Base-by-base conservation (phyloP, 2,113 vertebrate species). In the Nematolebias whitei region DNA sequence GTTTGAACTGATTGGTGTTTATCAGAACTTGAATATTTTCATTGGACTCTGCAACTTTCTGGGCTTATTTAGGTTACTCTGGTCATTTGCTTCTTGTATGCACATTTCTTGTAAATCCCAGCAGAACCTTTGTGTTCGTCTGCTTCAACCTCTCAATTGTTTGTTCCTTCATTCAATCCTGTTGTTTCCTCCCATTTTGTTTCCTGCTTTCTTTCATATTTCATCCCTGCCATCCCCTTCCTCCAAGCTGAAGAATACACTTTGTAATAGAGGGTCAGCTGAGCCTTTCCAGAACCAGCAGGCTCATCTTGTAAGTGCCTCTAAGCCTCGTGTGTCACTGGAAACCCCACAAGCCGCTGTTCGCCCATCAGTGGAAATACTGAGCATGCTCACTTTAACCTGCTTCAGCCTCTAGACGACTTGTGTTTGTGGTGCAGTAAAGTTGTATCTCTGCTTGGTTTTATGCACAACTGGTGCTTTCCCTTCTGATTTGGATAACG, bases 201-300 rank as follows among this genome's bases (percentile, higher is more conserved):
- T 47, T 24, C 38, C 41, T 48, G 4, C 12, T 22, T 43, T 10
- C 40, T 51, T 39, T 11, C 12, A 5, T 57, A 15, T 43, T 60
- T 67, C 51, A n/a, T 50, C 47, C 56, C 54, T 63, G 3, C 61
- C 74, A 32, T 32, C 59, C 35, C 56, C 68, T 24, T 52, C 32
- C 57, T 24, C 16, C 54, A 68, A 88, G 89, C 69, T 90, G 83
- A 90, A 87, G 89, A 79, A 58, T 1, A 68, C 89, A 43, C 76
- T 90, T 74, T 79, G 71, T 85, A 82, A 56, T 71, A 79, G 82
- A 75, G 70, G 54, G 39, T 71, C 83, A 62, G 70, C 15, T 68
- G 82, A 72, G 19, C 68, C 84, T 61, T 12, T 76, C 69, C 53
- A 18, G 63, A 82, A 26, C 68, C 79, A 45, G 8, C 81, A 67